Conservation (phyloP, 2,113 vertebrate species). For the Ifrita kowaldi region DNA sequence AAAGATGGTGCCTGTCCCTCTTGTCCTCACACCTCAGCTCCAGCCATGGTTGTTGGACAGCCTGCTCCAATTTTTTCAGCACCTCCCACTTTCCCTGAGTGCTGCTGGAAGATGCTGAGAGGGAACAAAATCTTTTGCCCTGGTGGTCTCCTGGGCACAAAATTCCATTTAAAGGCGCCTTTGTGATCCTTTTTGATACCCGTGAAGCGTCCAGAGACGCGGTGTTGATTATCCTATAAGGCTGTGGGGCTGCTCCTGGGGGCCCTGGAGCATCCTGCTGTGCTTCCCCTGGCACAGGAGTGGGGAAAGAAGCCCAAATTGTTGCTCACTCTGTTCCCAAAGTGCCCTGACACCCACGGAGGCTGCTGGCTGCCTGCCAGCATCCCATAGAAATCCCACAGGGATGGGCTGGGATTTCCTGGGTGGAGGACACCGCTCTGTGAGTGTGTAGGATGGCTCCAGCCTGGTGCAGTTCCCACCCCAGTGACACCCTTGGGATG, state of each 20-base stretch:
- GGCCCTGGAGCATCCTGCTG: neutral
- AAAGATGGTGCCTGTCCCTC: neutral
- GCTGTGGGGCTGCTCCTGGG: neutral
- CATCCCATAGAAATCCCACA: neutral
- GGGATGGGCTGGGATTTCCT: neutral
- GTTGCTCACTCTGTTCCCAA: neutral
- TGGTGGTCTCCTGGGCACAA: neutral
- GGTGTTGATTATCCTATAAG: accelerated
- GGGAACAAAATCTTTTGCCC: accelerated
- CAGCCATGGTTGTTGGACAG: neutral
- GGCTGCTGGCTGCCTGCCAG: neutral
- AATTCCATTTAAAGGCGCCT: neutral
- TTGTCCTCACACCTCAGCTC: neutral
- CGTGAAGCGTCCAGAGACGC: neutral
- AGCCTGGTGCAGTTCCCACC: neutral
- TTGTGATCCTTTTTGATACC: accelerated
- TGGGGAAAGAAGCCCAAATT: neutral
- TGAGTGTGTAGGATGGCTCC: neutral
- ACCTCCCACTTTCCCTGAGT: accelerated
- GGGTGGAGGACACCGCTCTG: accelerated
- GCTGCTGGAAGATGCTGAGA: neutral
- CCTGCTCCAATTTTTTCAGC: neutral
- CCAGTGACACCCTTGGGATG: neutral
- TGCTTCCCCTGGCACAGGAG: neutral
- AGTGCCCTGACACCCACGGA: accelerated